Conservation (phyloP, 1,140 invertebrate genomes). For the Sogatella furcifera region DNA sequence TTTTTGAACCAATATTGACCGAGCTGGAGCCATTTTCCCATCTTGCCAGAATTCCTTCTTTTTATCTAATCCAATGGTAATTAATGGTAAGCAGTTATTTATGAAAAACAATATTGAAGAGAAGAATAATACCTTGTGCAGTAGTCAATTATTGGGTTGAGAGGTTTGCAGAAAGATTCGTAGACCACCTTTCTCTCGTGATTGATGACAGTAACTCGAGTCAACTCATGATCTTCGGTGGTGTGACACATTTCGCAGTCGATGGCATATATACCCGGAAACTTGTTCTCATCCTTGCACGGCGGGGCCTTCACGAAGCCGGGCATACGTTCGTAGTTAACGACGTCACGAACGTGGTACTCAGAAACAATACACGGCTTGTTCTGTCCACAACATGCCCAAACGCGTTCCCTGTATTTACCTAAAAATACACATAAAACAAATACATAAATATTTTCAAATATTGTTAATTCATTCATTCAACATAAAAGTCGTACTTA, state of each 20-base stretch:
- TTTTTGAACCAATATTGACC: no score
- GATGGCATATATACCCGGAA: conserved; percentile 65
- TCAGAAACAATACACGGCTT: conserved; percentile 57
- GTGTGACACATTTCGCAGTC: conserved; percentile 96
- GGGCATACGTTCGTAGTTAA: conserved; percentile 33
- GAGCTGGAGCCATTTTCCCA: no score
- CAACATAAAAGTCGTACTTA: no score
- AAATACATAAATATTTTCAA: neutral
- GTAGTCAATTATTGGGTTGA: conserved; percentile 80
- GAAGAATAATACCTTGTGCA: conserved; percentile 65
- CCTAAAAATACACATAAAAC: neutral
- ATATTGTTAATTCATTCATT: no score
- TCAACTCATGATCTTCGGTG: conserved; percentile 78
- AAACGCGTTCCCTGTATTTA: neutral
- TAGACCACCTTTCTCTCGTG: conserved; percentile 68
- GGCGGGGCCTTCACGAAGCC: conserved; percentile 40
- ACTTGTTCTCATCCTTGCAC: conserved; percentile 4
- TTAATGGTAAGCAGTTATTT: no score
- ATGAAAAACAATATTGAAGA: no score
- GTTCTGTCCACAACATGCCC: conserved; percentile 43
- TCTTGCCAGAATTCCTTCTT: no score
- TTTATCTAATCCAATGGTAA: no score
- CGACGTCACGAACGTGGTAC: conserved; percentile 69
- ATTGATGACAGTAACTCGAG: conserved; percentile 81
- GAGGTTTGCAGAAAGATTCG: conserved; percentile 82